Conservation (phyloP, 2,888 invertebrate species). For the Gortyna flavago region DNA sequence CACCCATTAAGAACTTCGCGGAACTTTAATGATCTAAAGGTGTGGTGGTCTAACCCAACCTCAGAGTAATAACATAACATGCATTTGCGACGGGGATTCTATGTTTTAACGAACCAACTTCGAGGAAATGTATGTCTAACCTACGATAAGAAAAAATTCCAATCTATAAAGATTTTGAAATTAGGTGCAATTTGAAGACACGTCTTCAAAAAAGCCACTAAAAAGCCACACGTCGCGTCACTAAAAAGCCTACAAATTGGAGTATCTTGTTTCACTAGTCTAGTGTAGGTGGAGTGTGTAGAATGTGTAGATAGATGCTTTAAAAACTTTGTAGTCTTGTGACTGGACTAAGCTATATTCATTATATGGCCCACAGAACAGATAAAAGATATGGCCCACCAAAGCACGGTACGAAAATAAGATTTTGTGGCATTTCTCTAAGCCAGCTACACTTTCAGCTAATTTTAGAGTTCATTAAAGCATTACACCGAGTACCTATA, state of each 20-base stretch:
- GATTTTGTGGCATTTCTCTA: too few relatives aligned
- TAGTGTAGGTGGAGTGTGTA: too few relatives aligned
- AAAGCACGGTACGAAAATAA: background rate
- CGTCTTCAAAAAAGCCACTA: background rate
- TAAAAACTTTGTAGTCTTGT: background rate
- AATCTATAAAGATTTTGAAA: background rate
- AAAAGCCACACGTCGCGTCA: too few relatives aligned
- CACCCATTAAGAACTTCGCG: slow-evolving; percentile 34
- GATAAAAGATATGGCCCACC: too few relatives aligned
- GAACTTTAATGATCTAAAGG: slow-evolving; percentile 44
- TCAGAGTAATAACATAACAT: background rate
- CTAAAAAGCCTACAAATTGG: background rate
- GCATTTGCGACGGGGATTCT: background rate
- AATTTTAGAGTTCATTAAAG: background rate
- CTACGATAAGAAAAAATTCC: background rate
- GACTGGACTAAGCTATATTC: background rate
- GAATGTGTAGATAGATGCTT: background rate
- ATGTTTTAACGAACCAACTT: background rate
- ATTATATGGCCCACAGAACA: too few relatives aligned
- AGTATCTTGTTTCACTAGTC: background rate
- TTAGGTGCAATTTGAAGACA: too few relatives aligned
- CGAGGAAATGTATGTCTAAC: background rate
- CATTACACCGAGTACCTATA: background rate
- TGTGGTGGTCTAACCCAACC: slow-evolving; percentile 13
- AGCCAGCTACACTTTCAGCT: background rate